Evolutionary conservation across 2,797 vertebrate genomes (phyloP).

Genomic region (Cygnus olor): DNA sequence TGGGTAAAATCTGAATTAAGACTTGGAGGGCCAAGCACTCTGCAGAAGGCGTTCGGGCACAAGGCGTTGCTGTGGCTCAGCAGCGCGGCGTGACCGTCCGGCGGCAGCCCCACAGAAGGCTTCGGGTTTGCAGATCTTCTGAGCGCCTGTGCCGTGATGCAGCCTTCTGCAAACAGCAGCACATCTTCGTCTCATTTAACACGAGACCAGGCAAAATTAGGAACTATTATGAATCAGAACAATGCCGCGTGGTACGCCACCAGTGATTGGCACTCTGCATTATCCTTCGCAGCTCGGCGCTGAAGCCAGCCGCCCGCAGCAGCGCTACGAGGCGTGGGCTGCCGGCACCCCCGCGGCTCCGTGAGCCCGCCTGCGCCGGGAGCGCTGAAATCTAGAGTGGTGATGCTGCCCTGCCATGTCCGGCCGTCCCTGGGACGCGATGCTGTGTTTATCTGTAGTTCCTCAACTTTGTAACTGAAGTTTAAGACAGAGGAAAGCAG

Average conservation of each 20-base stretch:
- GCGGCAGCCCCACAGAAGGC: too few species aligned
- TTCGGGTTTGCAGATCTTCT: neutral
- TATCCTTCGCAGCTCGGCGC: neutral
- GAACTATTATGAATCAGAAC: neutral
- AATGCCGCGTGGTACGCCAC: accelerated
- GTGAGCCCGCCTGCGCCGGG: accelerated
- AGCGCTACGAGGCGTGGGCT: neutral
- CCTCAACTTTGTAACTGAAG: neutral
- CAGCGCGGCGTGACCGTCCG: accelerated
- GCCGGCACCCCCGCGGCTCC: neutral
- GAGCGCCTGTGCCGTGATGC: neutral
- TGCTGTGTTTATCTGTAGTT: accelerated
- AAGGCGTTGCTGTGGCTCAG: neutral
- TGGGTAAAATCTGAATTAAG: neutral
- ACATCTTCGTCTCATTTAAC: neutral
- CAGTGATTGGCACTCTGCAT: neutral
- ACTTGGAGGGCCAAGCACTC: neutral
- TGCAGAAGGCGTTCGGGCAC: neutral
- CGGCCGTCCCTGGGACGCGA: accelerated
- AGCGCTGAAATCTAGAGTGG: too few species aligned
- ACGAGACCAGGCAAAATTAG: neutral
- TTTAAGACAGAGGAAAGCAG: neutral
- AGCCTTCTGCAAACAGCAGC: neutral
- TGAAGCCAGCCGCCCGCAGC: neutral
- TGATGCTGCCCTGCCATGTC: accelerated